Percentiles rank a stretch among this genome's conserved stretches.
Conservation (phyloP, 2,797 vertebrate genomes). For the Poeciliopsis paucimaculata region DNA sequence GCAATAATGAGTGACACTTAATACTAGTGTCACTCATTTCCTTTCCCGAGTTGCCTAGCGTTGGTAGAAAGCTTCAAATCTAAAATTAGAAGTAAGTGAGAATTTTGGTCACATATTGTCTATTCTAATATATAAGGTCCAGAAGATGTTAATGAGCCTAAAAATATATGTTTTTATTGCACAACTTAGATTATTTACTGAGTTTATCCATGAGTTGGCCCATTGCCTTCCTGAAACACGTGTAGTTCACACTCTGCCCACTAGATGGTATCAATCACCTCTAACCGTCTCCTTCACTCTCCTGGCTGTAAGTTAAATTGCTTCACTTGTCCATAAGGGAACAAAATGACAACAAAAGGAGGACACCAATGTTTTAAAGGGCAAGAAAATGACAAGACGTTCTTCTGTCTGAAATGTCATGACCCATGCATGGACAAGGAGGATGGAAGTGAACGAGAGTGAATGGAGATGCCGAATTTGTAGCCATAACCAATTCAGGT, state of each 20-base stretch:
- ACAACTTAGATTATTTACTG: not conserved
- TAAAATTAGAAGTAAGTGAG: not conserved
- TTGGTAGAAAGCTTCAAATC: not conserved
- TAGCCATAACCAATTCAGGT: slow-evolving; percentile 43
- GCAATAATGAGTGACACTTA: no score
- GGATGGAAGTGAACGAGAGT: slow-evolving; percentile 41
- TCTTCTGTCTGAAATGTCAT: slow-evolving; percentile 24
- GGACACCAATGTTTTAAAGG: slow-evolving; percentile 10
- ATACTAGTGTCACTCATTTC: not conserved
- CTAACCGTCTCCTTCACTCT: not conserved
- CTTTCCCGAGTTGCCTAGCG: not conserved
- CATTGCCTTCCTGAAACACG: not conserved
- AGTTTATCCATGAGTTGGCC: not conserved
- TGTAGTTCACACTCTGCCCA: not conserved
- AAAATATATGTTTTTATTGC: not conserved
- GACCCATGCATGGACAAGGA: slow-evolving; percentile 44
- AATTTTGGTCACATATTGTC: not conserved
- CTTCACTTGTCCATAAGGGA: not conserved
- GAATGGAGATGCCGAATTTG: slow-evolving; percentile 44
- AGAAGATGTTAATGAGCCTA: not conserved
- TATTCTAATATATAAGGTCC: not conserved
- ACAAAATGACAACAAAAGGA: slow-evolving; percentile 5
- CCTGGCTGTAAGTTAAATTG: not conserved
- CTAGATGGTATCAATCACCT: not conserved
- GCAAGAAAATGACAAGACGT: slow-evolving; percentile 16